Conservation (phyloP, 2,888 invertebrate genomes). For the Trissonchulus sp. region DNA sequence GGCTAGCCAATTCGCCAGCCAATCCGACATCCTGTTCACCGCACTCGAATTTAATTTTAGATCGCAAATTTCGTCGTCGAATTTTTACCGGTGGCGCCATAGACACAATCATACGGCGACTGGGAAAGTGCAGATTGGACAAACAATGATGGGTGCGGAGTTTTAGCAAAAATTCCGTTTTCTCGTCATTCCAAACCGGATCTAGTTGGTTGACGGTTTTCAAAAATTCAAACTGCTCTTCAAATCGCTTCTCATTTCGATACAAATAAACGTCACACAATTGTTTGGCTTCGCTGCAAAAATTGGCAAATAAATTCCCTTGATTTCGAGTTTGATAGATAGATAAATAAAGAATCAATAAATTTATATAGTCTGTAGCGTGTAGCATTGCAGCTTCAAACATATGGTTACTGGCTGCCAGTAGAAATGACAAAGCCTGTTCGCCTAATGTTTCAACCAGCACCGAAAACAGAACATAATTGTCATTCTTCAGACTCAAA, state of each 20-base stretch:
- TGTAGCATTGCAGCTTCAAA: neutral
- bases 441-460: neutral
- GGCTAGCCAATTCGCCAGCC: neutral
- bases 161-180: neutral
- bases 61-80: neutral
- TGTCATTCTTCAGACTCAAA: neutral
- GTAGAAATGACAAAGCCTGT: neutral
- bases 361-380: slow-evolving; percentile 10
- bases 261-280: slow-evolving; percentile 18
- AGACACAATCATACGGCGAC: slow-evolving; percentile 23
- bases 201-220: neutral
- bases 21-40: slow-evolving; percentile 19
- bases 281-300: neutral
- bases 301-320: neutral
- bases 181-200: neutral
- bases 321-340: neutral
- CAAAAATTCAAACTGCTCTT: slow-evolving; percentile 12
- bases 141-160: slow-evolving; percentile 16
- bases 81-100: slow-evolving; percentile 27
- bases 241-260: slow-evolving; percentile 20
- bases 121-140: slow-evolving; percentile 17
- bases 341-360: slow-evolving; percentile 8
- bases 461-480: neutral
- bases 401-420: neutral
- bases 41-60: slow-evolving; percentile 19